Conservation (phyloP, 2,797 vertebrate species). For the Pipistrellus pygmaeus region DNA sequence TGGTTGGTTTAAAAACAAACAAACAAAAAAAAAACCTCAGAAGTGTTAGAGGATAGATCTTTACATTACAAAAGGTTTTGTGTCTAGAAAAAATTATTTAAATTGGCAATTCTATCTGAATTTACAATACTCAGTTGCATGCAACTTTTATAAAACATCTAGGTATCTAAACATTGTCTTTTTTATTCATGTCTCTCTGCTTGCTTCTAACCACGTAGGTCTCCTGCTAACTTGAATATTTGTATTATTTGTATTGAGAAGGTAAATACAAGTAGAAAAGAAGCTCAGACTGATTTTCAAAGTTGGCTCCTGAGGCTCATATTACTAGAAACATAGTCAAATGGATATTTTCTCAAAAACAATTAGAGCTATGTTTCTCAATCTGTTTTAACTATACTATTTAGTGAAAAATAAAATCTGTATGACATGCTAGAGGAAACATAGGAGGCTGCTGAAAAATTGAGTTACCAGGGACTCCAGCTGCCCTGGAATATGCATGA, state of each 20-base stretch:
- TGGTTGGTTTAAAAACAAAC: neutral
- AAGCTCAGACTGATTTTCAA: neutral
- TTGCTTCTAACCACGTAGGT: neutral
- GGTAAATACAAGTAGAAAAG: neutral
- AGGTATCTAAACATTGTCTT: neutral
- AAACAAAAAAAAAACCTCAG: neutral
- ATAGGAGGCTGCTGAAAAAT: slow-evolving; percentile 34
- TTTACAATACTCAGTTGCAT: neutral
- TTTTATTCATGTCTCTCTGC: neutral
- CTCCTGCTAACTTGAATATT: slow-evolving; percentile 35
- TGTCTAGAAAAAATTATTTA: slow-evolving; percentile 42
- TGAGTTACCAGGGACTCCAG: neutral
- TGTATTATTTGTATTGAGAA: neutral
- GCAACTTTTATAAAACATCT: slow-evolving; percentile 11
- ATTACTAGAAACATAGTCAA: slow-evolving; percentile 29
- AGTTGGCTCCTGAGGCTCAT: neutral
- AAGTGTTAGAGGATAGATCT: neutral
- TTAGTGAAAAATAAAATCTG: slow-evolving; percentile 28
- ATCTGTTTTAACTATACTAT: slow-evolving; percentile 24
- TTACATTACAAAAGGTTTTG: slow-evolving; percentile 32
- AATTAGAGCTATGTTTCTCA: neutral
- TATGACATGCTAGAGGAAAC: neutral
- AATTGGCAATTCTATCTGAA: slow-evolving; percentile 23
- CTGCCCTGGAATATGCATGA: neutral
- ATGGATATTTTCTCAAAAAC: slow-evolving; percentile 17